Evolutionary conservation across 2,888 invertebrate genomes (phyloP), one percentile per base, ranked within the genome.

Genomic region (Neocrepidodera transversa): DNA sequence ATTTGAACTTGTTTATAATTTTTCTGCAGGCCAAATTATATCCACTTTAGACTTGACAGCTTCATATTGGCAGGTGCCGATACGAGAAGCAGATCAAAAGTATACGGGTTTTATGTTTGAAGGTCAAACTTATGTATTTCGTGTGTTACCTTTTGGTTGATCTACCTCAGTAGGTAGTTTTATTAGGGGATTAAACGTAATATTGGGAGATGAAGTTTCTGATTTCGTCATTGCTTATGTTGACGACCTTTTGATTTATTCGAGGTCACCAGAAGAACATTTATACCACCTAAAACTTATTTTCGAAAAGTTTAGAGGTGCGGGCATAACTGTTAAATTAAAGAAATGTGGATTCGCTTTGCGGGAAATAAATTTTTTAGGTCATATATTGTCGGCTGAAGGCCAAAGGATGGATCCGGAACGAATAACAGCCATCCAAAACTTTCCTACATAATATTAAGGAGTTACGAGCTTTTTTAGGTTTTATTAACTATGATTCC

Each of bases 71-170:
- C 68, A 68, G 55, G 55, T 68, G 14, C 49, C 54, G 1, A 56
- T 68, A 11, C 2, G 10, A 0, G 32, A 36, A 2, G 59, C 58
- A 8, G 20, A 59, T 40, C 11, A 42, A 1, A 52, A 63, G 38
- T 68, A 60, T 53, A 60, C 59, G 0, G 67, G 63, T 0, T 66
- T 68, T 52, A 10, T 58, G 7, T 63, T 54, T 38, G 58, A 62
- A 10, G 56, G 55, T 1, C n/a, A 60, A 26, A 55, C 64, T 2
- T 68, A 65, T 55, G 28, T 36, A 8, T 55, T 55, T 28, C 20
- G 23, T 14, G 23, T 35, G 2, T 13, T 48, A 18, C 48, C 55
- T 18, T 38, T 38, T 38, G 38, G 28, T 28, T 10, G 6, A 2
- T 8, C 8, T 10, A 28, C 28, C 2, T 28, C 28, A 3, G 23